Conservation (phyloP, 2,113 vertebrate species). For the Machaerirhynchus nigripectus region DNA sequence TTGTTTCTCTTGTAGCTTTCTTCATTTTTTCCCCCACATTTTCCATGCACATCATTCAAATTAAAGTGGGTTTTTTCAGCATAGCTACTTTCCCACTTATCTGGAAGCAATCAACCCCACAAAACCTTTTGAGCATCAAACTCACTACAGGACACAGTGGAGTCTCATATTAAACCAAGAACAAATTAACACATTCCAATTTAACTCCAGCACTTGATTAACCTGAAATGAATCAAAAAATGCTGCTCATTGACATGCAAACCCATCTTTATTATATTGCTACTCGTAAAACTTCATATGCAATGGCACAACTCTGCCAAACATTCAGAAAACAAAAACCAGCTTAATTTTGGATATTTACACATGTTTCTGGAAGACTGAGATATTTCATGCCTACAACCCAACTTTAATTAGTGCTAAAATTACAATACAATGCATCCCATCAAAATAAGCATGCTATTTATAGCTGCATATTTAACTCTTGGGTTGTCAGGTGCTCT, state of each 20-base stretch:
- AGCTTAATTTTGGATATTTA: conserved; percentile 40
- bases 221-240: conserved; percentile 41
- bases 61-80: neutral
- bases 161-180: conserved; percentile 19
- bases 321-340: neutral
- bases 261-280: neutral
- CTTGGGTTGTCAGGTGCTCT: neutral
- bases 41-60: conserved; percentile 6
- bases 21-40: neutral
- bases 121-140: conserved; percentile 16
- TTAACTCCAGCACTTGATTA: conserved; percentile 31
- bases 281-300: conserved; percentile 50
- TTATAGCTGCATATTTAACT: conserved; percentile 13
- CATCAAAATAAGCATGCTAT: neutral
- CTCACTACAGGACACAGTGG: neutral
- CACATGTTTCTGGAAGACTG: conserved; percentile 23
- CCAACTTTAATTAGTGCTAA: conserved; percentile 43
- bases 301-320: conserved; percentile 6
- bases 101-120: conserved; percentile 28
- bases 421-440: neutral
- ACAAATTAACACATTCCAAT: neutral
- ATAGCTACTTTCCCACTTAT: conserved; percentile 12
- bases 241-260: conserved; percentile 28
- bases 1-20: neutral
- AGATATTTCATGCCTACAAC: conserved; percentile 28